phyloP scores from a whole-genome alignment of 2,888 invertebrate species.

The Calliopum simillimum region DNA sequence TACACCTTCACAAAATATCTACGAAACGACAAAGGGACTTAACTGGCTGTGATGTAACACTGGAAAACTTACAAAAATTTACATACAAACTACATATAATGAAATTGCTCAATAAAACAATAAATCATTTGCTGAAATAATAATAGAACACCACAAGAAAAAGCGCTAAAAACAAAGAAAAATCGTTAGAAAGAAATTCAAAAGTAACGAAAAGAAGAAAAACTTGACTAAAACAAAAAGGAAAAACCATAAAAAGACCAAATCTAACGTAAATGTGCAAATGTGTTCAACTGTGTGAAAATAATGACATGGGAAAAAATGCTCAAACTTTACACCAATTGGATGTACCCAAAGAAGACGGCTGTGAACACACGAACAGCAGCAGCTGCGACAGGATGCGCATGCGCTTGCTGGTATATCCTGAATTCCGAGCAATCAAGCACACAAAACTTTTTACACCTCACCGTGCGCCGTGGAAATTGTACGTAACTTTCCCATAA shows the following conservation, averaged over 20 bases:
- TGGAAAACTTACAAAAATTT: too few species aligned
- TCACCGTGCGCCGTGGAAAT: slow-evolving; percentile 23
- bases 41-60: too few species aligned
- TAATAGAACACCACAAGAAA: neutral
- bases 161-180: neutral
- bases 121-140: neutral
- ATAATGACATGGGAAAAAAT: slow-evolving; percentile 59
- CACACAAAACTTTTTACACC: neutral
- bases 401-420: slow-evolving; percentile 22
- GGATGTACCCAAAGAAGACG: slow-evolving; percentile 27
- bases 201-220: neutral
- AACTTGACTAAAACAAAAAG: neutral
- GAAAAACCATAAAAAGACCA: neutral
- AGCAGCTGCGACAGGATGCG: slow-evolving; percentile 21
- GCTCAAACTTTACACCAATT: slow-evolving; percentile 41
- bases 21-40: too few species aligned
- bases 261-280: slow-evolving; percentile 43
- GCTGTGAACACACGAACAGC: slow-evolving; percentile 26
- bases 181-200: neutral
- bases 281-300: slow-evolving; percentile 56
- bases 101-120: too few species aligned
- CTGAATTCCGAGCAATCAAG: slow-evolving; percentile 9
- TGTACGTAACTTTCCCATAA: slow-evolving; percentile 30
- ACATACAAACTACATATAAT: too few species aligned
- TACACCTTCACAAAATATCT: too few species aligned